Percentiles rank a stretch among this genome's conserved stretches.
phyloP scores from a whole-genome alignment of 1,140 invertebrate genomes.

The Apis florea region DNA sequence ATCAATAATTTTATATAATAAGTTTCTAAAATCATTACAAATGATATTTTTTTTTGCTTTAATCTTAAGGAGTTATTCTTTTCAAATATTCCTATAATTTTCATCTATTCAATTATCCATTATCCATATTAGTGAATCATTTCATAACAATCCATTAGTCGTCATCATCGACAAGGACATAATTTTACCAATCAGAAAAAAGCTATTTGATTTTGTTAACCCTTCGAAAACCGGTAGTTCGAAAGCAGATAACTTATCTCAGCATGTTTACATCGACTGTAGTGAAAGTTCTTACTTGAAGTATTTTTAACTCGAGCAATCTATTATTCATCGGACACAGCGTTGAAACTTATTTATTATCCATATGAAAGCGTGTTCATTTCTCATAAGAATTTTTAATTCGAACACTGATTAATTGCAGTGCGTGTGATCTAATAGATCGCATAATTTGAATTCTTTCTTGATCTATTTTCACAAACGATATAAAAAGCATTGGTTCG shows the following conservation, averaged over 20 bases:
- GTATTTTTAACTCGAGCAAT: slow-evolving; percentile 32
- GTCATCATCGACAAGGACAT: neutral
- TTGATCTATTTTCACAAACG: neutral
- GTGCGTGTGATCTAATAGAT: neutral
- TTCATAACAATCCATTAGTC: neutral
- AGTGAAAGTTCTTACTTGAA: slow-evolving; percentile 25
- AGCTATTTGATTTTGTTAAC: neutral
- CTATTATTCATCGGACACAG: slow-evolving; percentile 28
- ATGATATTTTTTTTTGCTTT: too few species aligned
- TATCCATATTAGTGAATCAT: neutral
- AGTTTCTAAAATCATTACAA: too few species aligned
- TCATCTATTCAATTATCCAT: neutral
- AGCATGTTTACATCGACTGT: neutral
- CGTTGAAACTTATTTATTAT: slow-evolving; percentile 29
- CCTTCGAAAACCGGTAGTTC: slow-evolving; percentile 35
- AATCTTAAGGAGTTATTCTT: too few species aligned
- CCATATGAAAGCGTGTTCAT: neutral
- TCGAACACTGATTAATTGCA: neutral
- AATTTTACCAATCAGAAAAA: slow-evolving; percentile 4
- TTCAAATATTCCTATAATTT: neutral
- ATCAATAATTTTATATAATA: too few species aligned
- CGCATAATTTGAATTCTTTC: neutral
- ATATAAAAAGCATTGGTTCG: neutral
- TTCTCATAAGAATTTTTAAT: slow-evolving; percentile 1
- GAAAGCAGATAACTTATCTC: neutral